Evolutionary conservation across 2,113 vertebrate genomes (phyloP), one percentile per base, ranked within the genome.

Genomic region (Trematocara zebra): DNA sequence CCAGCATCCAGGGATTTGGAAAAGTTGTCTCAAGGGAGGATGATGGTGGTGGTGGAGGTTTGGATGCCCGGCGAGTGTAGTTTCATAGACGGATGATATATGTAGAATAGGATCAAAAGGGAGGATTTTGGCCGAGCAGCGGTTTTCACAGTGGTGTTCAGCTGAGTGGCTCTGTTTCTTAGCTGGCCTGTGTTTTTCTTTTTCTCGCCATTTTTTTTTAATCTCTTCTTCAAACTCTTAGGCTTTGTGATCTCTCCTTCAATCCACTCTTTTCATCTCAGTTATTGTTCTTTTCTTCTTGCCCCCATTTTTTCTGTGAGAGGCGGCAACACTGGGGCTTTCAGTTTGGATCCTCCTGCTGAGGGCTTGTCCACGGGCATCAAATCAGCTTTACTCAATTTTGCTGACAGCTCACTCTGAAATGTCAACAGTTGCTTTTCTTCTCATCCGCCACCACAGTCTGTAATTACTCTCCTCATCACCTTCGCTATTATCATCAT

Each of bases 71-170:
- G 85, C 9, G 57, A 80, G 64, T 83, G 54, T 91, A 28, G 11
- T 89, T 90, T 92, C 84, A 83, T 67, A 92, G 85, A 79, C 61
- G 47, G 61, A 85, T 37, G 87, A 94, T 87, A 84, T 67, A 88
- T 82, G 86, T 92, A 90, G 85, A 92, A 86, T 26, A 17, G 78
- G 87, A 92, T 94, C 88, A 94, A 88, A 96, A 57, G 82, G 53
- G 83, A 49, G 85, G 85, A 86, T 92, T 95, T 93, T 83, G 85
- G 90, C 89, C 28, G 12, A 91, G 87, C 51, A 2, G 78, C 78
- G 69, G 69, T 84, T 86, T 90, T 84, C 80, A 37, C 82, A 76
- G 84, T 51, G 42, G 80, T 87, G 88, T 57, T 54, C 4, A 18
- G 56, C 86, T 83, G 72, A 88, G 86, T 54, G 64, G 80, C 87